Conservation (phyloP, 2,888 invertebrate species). For the Corbicula japonica region DNA sequence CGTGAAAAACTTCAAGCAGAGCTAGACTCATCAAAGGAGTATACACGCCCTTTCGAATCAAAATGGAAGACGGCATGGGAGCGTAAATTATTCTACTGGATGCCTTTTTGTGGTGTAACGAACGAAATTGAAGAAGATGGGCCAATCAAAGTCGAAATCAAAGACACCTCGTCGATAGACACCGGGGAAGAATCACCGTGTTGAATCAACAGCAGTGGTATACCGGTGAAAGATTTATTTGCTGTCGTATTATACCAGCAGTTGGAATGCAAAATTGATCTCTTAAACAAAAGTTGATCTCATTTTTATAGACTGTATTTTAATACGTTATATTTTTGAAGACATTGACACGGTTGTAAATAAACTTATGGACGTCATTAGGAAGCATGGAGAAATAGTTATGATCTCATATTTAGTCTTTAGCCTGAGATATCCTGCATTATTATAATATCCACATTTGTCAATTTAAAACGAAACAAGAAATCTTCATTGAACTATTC, state of each 20-base stretch:
- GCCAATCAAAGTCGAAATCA: neutral
- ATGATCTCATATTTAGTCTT: too few species aligned
- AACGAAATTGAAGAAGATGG: constrained; percentile 38
- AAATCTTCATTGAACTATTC: too few species aligned
- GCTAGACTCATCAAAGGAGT: neutral
- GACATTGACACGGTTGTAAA: constrained; percentile 1
- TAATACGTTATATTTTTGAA: constrained; percentile 9
- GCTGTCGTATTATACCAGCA: too few species aligned
- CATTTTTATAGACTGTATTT: constrained; percentile 1
- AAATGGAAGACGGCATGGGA: constrained; percentile 34
- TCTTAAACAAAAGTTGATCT: too few species aligned
- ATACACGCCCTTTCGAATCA: neutral
- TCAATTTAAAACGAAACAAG: too few species aligned
- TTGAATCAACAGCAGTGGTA: too few species aligned
- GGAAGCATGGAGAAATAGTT: too few species aligned
- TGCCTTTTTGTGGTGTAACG: constrained; percentile 47
- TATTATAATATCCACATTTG: too few species aligned
- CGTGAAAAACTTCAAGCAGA: constrained; percentile 58
- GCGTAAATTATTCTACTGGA: constrained; percentile 54
- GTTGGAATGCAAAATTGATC: too few species aligned
- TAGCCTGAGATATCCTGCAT: too few species aligned
- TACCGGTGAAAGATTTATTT: too few species aligned
- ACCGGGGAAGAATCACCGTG: constrained; percentile 23
- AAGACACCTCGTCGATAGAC: constrained; percentile 7
- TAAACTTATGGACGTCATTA: too few species aligned